These are phyloP conservation scores for Bungarus multicinctus DNA, from an alignment of 2,113 vertebrate genomes.

Conservation along the genomic window DNA sequence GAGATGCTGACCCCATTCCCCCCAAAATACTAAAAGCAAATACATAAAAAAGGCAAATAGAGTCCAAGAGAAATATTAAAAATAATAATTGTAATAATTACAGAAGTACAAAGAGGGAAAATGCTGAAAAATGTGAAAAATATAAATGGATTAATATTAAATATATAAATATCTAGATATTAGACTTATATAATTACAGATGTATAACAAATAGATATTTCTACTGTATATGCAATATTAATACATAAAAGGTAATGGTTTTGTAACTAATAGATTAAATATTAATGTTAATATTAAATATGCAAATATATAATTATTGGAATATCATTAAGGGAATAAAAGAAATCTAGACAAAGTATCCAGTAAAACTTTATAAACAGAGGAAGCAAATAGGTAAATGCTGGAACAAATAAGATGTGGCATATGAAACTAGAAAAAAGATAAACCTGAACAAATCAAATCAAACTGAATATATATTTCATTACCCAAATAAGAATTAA, in stretches of 20 bases:
- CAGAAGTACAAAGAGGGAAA: conserved; percentile 14
- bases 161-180: not conserved
- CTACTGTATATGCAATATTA: not conserved
- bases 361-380: conserved; percentile 37
- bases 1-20: not conserved
- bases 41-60: conserved; percentile 12
- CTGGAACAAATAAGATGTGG: conserved; percentile 35
- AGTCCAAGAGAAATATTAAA: conserved; percentile 30
- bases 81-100: conserved; percentile 26
- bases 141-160: conserved; percentile 10
- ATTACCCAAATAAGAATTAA: conserved; percentile 34
- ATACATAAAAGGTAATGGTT: not conserved
- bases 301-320: not conserved
- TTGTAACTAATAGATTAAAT: not conserved
- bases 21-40: conserved; percentile 41
- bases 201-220: not conserved
- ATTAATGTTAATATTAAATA: not conserved
- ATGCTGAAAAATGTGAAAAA: not conserved
- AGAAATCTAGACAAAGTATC: conserved; percentile 19
- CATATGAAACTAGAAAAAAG: conserved; percentile 27
- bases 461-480: conserved; percentile 40
- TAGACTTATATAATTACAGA: not conserved
- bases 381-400: conserved; percentile 22
- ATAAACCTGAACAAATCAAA: conserved; percentile 29
- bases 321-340: not conserved